A percentile compares a stretch with the other conserved stretches of the same genome.
phyloP scores from a whole-genome alignment of 2,888 invertebrate species.

The Drosophila conformis region DNA sequence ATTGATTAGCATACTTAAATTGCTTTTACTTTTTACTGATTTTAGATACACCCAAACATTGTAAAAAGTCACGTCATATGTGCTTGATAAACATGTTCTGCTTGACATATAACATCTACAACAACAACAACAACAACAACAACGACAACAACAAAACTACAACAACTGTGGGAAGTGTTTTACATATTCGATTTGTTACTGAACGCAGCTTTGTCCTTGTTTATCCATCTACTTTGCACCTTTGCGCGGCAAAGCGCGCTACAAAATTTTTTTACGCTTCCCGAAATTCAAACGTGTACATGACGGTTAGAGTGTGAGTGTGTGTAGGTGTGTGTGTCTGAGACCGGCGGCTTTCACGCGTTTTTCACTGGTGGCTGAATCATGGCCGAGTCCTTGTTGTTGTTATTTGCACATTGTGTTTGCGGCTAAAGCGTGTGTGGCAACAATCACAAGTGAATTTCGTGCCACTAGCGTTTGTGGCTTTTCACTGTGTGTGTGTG shows the following conservation, averaged over 20 bases:
- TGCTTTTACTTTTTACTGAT: conserved; percentile 38
- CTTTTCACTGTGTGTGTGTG: not conserved
- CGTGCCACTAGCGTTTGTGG: conserved; percentile 6
- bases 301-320: not conserved
- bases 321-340: conserved; percentile 18
- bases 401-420: conserved; percentile 50
- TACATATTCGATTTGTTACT: conserved; percentile 48
- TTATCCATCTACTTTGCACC: conserved; percentile 75
- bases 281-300: conserved; percentile 27
- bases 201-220: conserved; percentile 57
- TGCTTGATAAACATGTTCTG: conserved; percentile 50
- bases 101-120: conserved; percentile 30
- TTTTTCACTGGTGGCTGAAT: conserved; percentile 54
- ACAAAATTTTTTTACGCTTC: conserved; percentile 30
- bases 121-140: conserved; percentile 5
- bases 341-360: conserved; percentile 58
- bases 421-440: conserved; percentile 54
- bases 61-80: conserved; percentile 12
- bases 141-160: conserved; percentile 18
- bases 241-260: conserved; percentile 50
- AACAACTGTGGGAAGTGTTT: conserved; percentile 26
- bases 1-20: conserved; percentile 68
- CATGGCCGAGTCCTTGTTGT: conserved; percentile 33
- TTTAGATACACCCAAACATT: conserved; percentile 7
- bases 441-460: conserved; percentile 61